Evolutionary conservation across 2,888 invertebrate genomes (phyloP).

Genomic region (Hyposoter didymator): DNA sequence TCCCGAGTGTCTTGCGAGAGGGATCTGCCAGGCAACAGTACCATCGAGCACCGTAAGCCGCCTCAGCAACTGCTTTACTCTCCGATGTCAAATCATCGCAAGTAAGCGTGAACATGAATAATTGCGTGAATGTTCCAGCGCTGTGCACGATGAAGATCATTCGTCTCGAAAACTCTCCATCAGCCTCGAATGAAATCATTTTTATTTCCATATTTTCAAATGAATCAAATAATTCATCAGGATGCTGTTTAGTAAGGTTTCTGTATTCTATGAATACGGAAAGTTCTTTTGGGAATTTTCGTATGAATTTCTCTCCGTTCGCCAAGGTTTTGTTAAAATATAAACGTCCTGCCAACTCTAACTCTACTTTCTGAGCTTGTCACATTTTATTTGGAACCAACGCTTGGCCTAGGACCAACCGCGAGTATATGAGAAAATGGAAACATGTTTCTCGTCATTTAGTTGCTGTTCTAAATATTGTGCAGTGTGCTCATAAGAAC

Average conservation of each 20-base stretch:
- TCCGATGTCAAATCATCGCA: conserved; percentile 73
- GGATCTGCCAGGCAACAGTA: conserved; percentile 65
- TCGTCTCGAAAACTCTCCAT: conserved; percentile 50
- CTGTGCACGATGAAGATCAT: conserved; percentile 66
- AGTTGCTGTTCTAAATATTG: not conserved
- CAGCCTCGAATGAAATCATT: conserved; percentile 58
- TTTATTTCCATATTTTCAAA: conserved; percentile 2
- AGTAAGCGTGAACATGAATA: conserved; percentile 71
- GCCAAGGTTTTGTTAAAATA: too few species aligned
- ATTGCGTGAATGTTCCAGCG: conserved; percentile 62
- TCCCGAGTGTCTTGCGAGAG: conserved; percentile 61
- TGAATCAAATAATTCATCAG: not conserved
- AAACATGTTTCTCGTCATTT: not conserved
- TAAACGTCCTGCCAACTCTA: too few species aligned
- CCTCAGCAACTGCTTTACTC: conserved; percentile 71
- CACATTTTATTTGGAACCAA: too few species aligned
- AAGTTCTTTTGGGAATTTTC: too few species aligned
- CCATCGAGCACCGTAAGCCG: conserved; percentile 73
- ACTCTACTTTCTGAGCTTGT: too few species aligned
- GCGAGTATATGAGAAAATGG: not conserved
- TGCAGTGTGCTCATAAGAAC: not conserved
- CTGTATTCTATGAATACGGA: too few species aligned
- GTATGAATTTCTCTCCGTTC: not conserved
- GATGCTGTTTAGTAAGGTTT: too few species aligned
- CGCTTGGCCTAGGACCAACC: too few species aligned